phyloP scores from a whole-genome alignment of 2,888 invertebrate genomes.

The Conomelus anceps region DNA sequence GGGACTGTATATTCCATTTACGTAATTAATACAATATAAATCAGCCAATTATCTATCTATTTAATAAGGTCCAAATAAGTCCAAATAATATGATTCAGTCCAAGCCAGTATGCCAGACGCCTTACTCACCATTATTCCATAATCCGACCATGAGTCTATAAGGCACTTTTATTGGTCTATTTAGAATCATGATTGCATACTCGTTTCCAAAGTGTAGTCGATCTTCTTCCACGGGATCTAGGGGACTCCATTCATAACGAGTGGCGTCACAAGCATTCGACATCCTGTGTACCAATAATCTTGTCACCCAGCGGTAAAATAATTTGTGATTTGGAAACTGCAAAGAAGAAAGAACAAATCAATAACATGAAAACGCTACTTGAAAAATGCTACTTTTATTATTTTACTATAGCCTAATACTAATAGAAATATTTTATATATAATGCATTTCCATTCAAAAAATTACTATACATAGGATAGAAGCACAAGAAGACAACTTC shows the following conservation, averaged over 20 bases:
- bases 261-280: not conserved
- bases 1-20: too few species aligned
- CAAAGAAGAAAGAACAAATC: not conserved
- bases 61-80: too few species aligned
- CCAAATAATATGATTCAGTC: too few species aligned
- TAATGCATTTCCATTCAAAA: too few species aligned
- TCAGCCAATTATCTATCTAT: too few species aligned
- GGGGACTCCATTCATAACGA: not conserved
- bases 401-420: too few species aligned
- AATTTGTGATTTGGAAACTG: not conserved
- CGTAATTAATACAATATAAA: too few species aligned
- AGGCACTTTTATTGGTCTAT: slow-evolving; percentile 53
- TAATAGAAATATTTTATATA: too few species aligned
- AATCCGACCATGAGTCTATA: slow-evolving; percentile 48
- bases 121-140: slow-evolving; percentile 62
- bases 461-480: too few species aligned
- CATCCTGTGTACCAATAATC: not conserved
- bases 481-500: too few species aligned
- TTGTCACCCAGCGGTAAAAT: not conserved
- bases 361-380: not conserved
- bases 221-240: not conserved
- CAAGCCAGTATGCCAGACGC: too few species aligned
- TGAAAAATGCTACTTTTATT: too few species aligned
- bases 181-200: slow-evolving; percentile 61
- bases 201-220: not conserved